These are phyloP conservation scores for Formica selysi DNA, from an alignment of 1,140 invertebrate species.

Conservation along the genomic window DNA sequence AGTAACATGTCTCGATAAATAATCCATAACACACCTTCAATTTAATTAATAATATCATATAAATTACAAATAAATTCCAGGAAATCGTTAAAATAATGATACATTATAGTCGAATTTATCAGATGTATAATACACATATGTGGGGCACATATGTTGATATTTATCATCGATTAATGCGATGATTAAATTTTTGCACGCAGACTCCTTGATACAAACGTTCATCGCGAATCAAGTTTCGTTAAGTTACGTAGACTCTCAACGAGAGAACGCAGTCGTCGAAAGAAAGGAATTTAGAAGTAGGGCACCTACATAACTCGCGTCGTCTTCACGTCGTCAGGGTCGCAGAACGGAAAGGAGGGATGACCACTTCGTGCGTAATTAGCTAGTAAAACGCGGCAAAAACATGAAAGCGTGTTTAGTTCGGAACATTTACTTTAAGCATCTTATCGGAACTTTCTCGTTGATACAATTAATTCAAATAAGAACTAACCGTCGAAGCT, in stretches of 20 bases:
- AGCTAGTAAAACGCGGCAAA: not conserved
- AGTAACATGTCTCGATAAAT: not conserved
- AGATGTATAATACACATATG: too few relatives aligned
- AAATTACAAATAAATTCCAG: not conserved
- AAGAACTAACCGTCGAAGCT: not conserved
- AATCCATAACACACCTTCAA: not conserved
- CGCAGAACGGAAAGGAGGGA: not conserved
- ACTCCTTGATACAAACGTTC: not conserved
- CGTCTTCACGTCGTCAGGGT: not conserved
- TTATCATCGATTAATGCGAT: not conserved
- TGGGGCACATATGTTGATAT: not conserved
- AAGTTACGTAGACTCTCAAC: constrained; percentile 41
- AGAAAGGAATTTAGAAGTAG: constrained; percentile 56
- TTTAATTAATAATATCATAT: not conserved
- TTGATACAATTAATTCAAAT: not conserved
- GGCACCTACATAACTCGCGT: constrained; percentile 56
- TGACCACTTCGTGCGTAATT: constrained; percentile 12
- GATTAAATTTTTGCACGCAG: not conserved
- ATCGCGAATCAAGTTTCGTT: constrained; percentile 39
- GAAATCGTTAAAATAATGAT: not conserved
- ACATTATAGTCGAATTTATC: too few relatives aligned
- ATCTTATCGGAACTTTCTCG: not conserved
- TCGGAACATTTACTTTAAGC: not conserved
- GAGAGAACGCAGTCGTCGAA: constrained; percentile 1
- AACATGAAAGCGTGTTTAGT: not conserved